Percentiles rank a stretch among this genome's conserved stretches.
phyloP scores from a whole-genome alignment of 2,797 vertebrate genomes.

The Myotis vivesi region DNA sequence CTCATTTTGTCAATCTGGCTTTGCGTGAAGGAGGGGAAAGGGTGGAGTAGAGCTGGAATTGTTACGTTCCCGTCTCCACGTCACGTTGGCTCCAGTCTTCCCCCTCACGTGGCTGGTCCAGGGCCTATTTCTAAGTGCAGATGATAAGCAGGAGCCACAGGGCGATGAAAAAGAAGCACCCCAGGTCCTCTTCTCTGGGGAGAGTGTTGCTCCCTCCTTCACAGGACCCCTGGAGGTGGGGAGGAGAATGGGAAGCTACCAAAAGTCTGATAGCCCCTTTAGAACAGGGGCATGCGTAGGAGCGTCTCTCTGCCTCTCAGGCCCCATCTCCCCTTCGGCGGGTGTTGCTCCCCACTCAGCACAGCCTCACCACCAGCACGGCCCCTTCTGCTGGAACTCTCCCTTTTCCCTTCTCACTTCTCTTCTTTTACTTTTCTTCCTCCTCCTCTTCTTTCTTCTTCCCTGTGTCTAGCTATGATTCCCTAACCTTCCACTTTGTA shows the following conservation, averaged over 20 bases:
- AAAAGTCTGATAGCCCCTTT: neutral
- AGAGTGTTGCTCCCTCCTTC: neutral
- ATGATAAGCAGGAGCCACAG: neutral
- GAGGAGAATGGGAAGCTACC: neutral
- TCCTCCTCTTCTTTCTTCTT: neutral
- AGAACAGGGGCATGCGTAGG: neutral
- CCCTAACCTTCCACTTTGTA: neutral
- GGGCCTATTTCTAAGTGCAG: neutral
- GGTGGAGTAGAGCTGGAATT: neutral
- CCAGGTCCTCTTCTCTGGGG: neutral
- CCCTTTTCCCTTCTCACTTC: neutral
- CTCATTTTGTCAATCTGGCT: conserved; percentile 63
- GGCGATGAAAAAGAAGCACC: neutral
- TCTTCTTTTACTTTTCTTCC: neutral
- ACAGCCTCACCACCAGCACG: accelerated
- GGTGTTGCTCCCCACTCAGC: neutral
- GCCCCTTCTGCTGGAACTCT: neutral
- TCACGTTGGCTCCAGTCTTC: neutral
- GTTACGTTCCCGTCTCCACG: neutral
- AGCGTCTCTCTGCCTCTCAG: accelerated
- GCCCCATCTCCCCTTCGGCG: accelerated
- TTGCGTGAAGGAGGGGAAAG: conserved; percentile 6
- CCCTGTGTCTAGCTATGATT: neutral
- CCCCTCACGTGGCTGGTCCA: neutral
- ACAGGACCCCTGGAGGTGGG: neutral